These are phyloP conservation scores for Acromyrmex heyeri DNA, from an alignment of 1,140 invertebrate genomes.

Conservation along the genomic window DNA sequence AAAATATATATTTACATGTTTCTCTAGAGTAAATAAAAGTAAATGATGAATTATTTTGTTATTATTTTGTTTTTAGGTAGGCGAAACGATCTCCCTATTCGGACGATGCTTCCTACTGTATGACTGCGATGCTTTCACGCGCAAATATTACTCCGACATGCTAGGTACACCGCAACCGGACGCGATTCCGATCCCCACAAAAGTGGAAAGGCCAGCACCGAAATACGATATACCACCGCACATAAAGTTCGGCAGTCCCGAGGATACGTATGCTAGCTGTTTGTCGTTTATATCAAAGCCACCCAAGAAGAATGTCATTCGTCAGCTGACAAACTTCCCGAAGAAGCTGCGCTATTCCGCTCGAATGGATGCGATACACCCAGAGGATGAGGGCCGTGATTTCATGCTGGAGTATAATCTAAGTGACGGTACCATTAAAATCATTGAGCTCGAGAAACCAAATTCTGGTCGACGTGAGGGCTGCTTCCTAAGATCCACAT, in stretches of 20 bases:
- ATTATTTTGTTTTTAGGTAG: conserved; percentile 86
- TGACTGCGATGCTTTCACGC: conserved; percentile 93
- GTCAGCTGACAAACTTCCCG: conserved; percentile 88
- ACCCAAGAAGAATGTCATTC: conserved; percentile 90
- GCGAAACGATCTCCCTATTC: conserved; percentile 90
- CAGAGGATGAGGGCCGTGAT: conserved; percentile 89
- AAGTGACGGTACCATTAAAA: conserved; percentile 88
- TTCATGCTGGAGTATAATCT: conserved; percentile 91
- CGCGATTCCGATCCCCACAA: conserved; percentile 60
- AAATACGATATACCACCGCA: conserved; percentile 39
- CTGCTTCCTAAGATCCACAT: conserved; percentile 90
- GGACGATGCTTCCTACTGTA: conserved; percentile 91
- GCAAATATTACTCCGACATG: conserved; percentile 90
- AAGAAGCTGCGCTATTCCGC: conserved; percentile 90
- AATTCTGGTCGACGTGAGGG: conserved; percentile 91
- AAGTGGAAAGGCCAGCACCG: not conserved
- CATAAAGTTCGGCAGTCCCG: conserved; percentile 84
- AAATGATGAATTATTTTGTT: not conserved
- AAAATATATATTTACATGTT: not conserved
- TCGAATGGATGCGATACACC: conserved; percentile 89
- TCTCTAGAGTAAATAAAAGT: not conserved
- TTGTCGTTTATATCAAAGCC: conserved; percentile 90
- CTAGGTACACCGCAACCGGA: conserved; percentile 85
- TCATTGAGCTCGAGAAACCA: conserved; percentile 88
- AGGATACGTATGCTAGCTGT: conserved; percentile 91